Percentiles rank a stretch among this genome's conserved stretches.
Conservation (phyloP, 2,113 vertebrate genomes). For the Strix aluco region DNA sequence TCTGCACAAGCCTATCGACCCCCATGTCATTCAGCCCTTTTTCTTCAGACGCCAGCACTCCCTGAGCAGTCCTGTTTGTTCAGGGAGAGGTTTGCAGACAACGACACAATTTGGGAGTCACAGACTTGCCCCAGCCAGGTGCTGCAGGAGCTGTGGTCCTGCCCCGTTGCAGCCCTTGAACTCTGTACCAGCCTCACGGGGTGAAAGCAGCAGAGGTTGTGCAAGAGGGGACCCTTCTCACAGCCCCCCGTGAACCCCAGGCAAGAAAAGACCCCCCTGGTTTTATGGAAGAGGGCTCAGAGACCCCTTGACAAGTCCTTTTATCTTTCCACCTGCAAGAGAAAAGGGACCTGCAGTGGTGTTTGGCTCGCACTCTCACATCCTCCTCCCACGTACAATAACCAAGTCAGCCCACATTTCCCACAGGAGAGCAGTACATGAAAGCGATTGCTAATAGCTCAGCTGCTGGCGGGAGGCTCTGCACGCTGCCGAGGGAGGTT, state of each 20-base stretch:
- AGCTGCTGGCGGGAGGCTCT: neutral
- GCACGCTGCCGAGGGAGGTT: neutral
- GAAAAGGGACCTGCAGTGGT: neutral
- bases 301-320: neutral
- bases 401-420: neutral
- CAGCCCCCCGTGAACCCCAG: neutral
- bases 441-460: neutral
- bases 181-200: accelerated
- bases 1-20: neutral
- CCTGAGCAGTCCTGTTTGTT: accelerated
- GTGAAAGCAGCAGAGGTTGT: neutral
- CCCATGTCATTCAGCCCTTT: neutral
- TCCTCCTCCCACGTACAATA: neutral
- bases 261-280: neutral
- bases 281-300: neutral
- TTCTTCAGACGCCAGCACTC: neutral
- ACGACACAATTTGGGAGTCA: accelerated
- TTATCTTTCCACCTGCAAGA: neutral
- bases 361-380: neutral
- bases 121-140: neutral
- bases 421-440: neutral
- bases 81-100: neutral
- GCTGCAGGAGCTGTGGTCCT: neutral
- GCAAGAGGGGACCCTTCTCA: too few relatives aligned
- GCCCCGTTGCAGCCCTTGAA: accelerated